These are phyloP conservation scores for Limnephilus marmoratus DNA, from an alignment of 2,888 invertebrate genomes.

Conservation along the genomic window DNA sequence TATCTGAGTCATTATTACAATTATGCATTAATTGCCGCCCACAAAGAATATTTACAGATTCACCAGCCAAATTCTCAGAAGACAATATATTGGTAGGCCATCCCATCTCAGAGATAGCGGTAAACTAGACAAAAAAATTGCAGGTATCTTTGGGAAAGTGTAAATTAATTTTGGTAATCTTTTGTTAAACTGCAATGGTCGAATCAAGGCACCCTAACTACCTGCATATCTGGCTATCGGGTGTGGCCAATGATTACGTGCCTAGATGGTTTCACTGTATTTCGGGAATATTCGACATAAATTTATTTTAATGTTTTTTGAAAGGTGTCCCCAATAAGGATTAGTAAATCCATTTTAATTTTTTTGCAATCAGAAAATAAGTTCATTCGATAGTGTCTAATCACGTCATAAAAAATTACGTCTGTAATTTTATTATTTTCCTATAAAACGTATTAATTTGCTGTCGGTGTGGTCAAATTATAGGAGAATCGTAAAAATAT, in stretches of 20 bases:
- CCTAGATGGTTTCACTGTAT: neutral
- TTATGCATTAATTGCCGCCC: too few species aligned
- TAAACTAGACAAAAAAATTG: slow-evolving; percentile 27
- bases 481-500: neutral
- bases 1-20: too few species aligned
- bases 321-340: neutral
- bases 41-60: neutral
- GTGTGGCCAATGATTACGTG: slow-evolving; percentile 23
- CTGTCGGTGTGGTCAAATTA: neutral
- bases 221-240: slow-evolving; percentile 16
- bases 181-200: slow-evolving; percentile 43
- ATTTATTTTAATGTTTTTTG: neutral
- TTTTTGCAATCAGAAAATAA: neutral
- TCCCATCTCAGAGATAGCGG: slow-evolving; percentile 20
- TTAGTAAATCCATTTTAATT: neutral
- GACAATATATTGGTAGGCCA: neutral
- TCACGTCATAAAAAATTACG: neutral
- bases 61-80: neutral
- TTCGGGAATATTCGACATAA: neutral
- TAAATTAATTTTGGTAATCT: slow-evolving; percentile 51
- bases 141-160: slow-evolving; percentile 27
- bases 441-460: neutral
- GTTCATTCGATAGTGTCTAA: too few species aligned
- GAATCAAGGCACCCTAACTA: slow-evolving; percentile 7
- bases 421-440: neutral